These are phyloP conservation scores for Bombus waltoni DNA, from an alignment of 1,140 invertebrate genomes.

Conservation along the genomic window DNA sequence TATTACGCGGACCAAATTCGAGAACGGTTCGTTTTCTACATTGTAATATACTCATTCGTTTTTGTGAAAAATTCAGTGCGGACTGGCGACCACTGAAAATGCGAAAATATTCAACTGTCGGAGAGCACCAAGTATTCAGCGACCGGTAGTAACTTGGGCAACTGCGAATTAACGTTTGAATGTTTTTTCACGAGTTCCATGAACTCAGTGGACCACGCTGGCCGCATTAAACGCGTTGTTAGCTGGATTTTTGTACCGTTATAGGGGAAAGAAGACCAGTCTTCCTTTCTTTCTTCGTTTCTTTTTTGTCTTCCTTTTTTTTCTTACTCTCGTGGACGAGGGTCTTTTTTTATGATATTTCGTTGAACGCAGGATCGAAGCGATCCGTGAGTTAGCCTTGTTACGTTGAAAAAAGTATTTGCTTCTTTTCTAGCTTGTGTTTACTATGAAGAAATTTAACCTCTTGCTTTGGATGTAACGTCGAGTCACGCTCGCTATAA, in stretches of 20 bases:
- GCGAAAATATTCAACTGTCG: not conserved
- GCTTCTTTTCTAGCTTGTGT: too few species aligned
- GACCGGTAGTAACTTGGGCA: not conserved
- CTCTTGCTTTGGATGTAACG: too few species aligned
- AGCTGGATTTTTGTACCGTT: not conserved
- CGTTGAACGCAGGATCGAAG: not conserved
- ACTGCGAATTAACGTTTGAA: constrained; percentile 15
- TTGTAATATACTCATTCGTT: not conserved
- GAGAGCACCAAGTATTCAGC: not conserved
- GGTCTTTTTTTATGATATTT: not conserved
- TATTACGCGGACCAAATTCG: constrained; percentile 6
- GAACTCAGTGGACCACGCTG: not conserved
- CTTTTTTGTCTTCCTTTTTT: not conserved
- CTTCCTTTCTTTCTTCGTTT: too few species aligned
- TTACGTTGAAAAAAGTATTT: too few species aligned
- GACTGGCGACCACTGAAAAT: not conserved
- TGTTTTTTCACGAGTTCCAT: not conserved
- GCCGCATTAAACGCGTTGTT: not conserved
- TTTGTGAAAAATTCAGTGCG: not conserved
- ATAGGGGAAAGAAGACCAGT: not conserved
- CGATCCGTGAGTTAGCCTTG: not conserved
- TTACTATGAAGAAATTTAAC: too few species aligned
- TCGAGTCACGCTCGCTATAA: too few species aligned
- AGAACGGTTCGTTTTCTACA: not conserved
- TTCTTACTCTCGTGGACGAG: not conserved